A percentile compares a stretch with the other conserved stretches of the same genome.
Conservation (phyloP, 1,140 invertebrate species). For the Arion vulgaris region DNA sequence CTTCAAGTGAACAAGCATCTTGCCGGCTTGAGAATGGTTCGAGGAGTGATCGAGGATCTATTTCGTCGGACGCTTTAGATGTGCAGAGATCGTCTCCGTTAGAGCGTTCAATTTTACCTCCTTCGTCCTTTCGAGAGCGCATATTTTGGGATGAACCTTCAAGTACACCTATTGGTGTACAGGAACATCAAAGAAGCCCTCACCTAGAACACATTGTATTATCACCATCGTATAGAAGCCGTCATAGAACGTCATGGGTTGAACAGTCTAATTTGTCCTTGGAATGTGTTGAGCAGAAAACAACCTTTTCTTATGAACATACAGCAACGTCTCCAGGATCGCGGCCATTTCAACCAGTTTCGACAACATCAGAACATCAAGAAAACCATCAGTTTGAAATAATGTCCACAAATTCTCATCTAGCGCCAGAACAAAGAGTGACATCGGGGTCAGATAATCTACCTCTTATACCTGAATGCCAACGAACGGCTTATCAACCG, state of each 20-base stretch:
- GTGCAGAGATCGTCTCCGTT: neutral
- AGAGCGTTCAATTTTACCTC: neutral
- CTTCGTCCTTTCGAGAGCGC: slow-evolving; percentile 23
- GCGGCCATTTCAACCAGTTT: neutral
- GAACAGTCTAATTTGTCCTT: slow-evolving; percentile 24
- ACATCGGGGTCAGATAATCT: neutral
- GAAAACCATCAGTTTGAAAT: neutral
- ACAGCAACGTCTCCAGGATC: slow-evolving; percentile 12
- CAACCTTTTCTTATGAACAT: slow-evolving; percentile 22
- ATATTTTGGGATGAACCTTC: slow-evolving; percentile 12
- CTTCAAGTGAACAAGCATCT: neutral
- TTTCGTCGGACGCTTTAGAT: neutral
- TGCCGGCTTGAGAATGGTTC: neutral
- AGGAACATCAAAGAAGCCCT: slow-evolving; percentile 20
- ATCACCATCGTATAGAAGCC: slow-evolving; percentile 10
- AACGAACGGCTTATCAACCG: neutral
- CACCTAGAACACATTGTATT: neutral
- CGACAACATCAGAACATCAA: neutral
- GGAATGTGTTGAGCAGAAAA: neutral
- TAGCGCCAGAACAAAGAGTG: neutral
- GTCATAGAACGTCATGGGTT: slow-evolving; percentile 24
- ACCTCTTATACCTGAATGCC: neutral
- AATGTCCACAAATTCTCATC: neutral
- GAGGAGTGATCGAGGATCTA: neutral
- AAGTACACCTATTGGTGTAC: neutral